Evolutionary conservation across 2,797 vertebrate genomes (phyloP), one percentile per base, ranked within the genome.

Genomic region (Coregonus suidteri): DNA sequence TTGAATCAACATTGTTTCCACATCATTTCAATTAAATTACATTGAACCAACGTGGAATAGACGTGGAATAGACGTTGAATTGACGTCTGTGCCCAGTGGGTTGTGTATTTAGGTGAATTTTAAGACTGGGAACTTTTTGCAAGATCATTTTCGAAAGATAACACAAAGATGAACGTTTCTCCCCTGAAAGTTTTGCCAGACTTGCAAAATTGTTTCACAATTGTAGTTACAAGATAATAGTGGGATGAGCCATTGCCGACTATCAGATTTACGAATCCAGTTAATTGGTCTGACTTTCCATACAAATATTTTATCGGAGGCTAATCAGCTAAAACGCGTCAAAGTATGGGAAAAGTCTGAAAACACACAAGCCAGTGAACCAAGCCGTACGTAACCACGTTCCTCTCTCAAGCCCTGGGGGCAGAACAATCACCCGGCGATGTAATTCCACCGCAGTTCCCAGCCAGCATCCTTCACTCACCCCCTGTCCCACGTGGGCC

Each of bases 401-500:
- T 67, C 65, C 14, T 66, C 30, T 66, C 25, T 34, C 64, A 62
- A 62, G n/a, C 16, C 15, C 67, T 37, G 37, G 51, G 76, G 74
- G 80, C 64, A 59, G 35, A 83, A 79, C 75, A 82, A 74, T 84
- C 81, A 74, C 0, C 5, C 67, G 70, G 76, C 37, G 52, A 79
- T 41, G 72, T 81, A 82, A 82, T 78, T 78, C 76, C 34, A 72
- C 73, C 64, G 65, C n/a, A 68, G 75, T 67, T 71, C 20, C 65
- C 47, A 0, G 51, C 70, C 75, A 81, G 76, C 65, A 77, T 71
- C 15, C 62, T 20, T 14, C 56, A 5, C 9, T n/a, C 25, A 25
- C 31, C 34, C 67, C 4, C 30, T 76, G 37, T 35, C 51, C 31
- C 25, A 9, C 6, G 0, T 25, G 25, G 31, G 6, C 73, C 37